A percentile compares a stretch with the other conserved stretches of the same genome.
Conservation (phyloP, 2,888 invertebrate genomes). For the Drosophila heteroneura region DNA sequence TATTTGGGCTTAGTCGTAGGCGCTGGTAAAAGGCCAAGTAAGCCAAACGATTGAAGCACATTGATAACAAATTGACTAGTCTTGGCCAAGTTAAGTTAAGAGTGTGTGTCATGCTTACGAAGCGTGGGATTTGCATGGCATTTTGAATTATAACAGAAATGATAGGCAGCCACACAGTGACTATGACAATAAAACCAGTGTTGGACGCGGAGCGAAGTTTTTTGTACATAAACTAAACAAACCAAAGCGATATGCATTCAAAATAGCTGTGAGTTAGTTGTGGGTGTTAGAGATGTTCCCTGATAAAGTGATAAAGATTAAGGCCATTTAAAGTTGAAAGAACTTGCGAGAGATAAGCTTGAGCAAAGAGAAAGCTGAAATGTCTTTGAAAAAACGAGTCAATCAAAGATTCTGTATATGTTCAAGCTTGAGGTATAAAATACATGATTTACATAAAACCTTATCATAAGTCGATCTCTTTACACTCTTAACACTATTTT, state of each 20-base stretch:
- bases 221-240: background rate
- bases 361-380: background rate
- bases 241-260: constrained; percentile 9
- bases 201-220: constrained; percentile 2
- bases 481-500: background rate
- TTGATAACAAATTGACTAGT: constrained; percentile 63
- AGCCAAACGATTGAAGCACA: constrained; percentile 59
- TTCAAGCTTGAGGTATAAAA: background rate
- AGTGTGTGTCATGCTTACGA: constrained; percentile 20
- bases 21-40: constrained; percentile 55
- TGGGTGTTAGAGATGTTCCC: background rate
- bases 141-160: constrained; percentile 28
- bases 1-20: constrained; percentile 54
- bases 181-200: background rate
- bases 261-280: constrained; percentile 1
- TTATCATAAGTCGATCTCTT: background rate
- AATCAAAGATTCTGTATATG: background rate
- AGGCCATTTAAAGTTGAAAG: background rate
- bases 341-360: background rate
- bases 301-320: constrained; percentile 7
- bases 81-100: constrained; percentile 54
- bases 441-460: background rate
- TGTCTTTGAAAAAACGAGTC: background rate
- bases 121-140: constrained; percentile 27
- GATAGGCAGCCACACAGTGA: constrained; percentile 12